Conservation (phyloP, 2,113 vertebrate species). For the Gadus chalcogrammus region DNA sequence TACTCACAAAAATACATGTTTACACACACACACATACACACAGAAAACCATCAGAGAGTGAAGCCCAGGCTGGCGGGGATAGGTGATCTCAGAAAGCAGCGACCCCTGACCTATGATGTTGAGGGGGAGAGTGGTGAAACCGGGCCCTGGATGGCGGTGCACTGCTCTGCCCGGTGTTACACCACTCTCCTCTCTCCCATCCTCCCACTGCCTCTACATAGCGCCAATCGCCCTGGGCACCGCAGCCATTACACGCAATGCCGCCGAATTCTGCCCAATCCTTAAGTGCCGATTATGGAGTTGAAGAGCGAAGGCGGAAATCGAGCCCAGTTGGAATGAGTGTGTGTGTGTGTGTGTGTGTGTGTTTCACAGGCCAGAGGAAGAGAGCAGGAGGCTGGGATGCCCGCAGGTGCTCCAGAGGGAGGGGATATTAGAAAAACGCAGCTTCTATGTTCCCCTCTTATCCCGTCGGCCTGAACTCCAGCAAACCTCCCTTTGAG, state of each 20-base stretch:
- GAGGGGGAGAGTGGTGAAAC: neutral
- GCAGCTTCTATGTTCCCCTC: constrained; percentile 27
- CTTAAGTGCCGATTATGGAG: constrained; percentile 17
- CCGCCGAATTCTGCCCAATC: constrained; percentile 43
- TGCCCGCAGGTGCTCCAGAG: constrained; percentile 35
- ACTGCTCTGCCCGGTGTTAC: neutral
- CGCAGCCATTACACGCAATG: constrained; percentile 27
- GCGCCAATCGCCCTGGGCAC: constrained; percentile 10
- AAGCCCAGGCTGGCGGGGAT: too few species aligned
- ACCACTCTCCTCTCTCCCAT: neutral
- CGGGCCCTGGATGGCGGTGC: neutral
- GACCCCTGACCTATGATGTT: too few species aligned
- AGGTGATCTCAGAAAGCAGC: too few species aligned
- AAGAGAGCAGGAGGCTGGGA: constrained; percentile 40
- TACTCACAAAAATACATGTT: neutral
- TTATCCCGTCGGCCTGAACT: constrained; percentile 56
- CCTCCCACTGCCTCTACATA: constrained; percentile 11
- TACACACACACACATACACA: too few species aligned
- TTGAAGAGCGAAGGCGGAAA: too few species aligned
- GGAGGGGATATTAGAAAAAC: constrained; percentile 32
- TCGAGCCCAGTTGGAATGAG: too few species aligned
- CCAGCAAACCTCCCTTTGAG: constrained; percentile 50
- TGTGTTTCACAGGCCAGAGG: constrained; percentile 14
- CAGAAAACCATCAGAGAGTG: too few species aligned
- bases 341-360: neutral